Evolutionary conservation across 2,797 vertebrate species (phyloP), one percentile per base, ranked within the genome.

Genomic region (Hippoglossus hippoglossus): DNA sequence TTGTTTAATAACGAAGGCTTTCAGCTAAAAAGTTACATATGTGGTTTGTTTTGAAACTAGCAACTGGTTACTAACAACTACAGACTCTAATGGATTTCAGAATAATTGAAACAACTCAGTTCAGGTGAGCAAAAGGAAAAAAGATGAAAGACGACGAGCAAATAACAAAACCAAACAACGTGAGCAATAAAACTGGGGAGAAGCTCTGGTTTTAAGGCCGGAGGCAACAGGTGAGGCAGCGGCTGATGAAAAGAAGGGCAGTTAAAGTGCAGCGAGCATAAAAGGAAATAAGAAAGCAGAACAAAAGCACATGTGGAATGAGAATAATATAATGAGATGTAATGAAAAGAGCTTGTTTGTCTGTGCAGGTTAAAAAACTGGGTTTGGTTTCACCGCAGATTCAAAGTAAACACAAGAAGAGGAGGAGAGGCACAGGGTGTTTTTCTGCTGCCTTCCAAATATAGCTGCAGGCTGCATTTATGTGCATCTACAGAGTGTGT

Each of bases 381-480:
- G 73, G 64, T 71, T 81, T 69, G 62, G 64, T 73, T 55, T 59
- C 47, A 65, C 12, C 71, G 80, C 67, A 75, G 61, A 80, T 16
- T 81, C 65, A 74, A 77, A 75, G 68, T 53, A 67, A 85, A 88
- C 70, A 83, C 0, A 65, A 72, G 51, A 65, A 60, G 39, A 52
- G 25, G 65, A 71, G 59, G 64, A 80, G 73, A 67, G 34, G 31
- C 36, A 4, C 25, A 67, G 31, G 25, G 58, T 46, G 44, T 57
- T 74, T 69, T 65, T 60, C 72, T 65, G 70, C 68, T 63, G 70
- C 63, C 52, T 74, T 80, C 78, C 50, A 72, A 80, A 83, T 71
- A 73, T 70, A 78, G 76, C 89, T 82, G 79, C 75, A 72, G 77
- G 80, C 78, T 82, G 65, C 49, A 63, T 77, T 79, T 73, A 79